Evolutionary conservation across 53 echinoderm and acorn worm species (phyloP).

Genomic region (Stichopus horrens): DNA sequence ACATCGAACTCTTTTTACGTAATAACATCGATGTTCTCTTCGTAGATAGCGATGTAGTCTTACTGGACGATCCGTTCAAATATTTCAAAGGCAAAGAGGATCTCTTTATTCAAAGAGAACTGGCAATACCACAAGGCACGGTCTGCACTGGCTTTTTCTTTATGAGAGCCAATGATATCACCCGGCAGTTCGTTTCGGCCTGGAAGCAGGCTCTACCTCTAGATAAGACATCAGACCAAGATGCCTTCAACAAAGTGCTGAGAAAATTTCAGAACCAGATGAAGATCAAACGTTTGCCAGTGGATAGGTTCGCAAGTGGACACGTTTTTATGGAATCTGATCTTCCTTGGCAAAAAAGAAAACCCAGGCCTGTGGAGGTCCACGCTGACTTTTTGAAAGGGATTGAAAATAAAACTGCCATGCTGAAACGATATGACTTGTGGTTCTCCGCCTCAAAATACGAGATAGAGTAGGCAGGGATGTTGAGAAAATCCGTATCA

Average conservation of each 20-base stretch:
- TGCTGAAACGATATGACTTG: neutral
- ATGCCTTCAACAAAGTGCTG: too few relatives aligned
- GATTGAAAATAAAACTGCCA: neutral
- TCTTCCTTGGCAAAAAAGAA: neutral
- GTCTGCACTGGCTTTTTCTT: conserved; percentile 9
- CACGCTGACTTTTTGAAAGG: neutral
- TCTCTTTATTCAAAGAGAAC: conserved; percentile 7
- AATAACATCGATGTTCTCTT: neutral
- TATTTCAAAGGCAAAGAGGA: neutral
- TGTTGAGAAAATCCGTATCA: too few relatives aligned
- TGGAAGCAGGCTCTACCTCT: neutral
- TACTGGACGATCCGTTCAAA: conserved; percentile 1
- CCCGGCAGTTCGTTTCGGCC: neutral
- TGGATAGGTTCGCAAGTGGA: neutral
- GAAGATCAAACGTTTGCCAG: neutral
- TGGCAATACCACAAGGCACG: neutral
- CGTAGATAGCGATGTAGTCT: neutral
- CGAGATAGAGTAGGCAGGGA: too few relatives aligned
- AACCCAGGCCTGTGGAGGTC: neutral
- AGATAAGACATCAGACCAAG: neutral
- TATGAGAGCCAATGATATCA: conserved; percentile 17
- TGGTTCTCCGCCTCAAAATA: too few relatives aligned
- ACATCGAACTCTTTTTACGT: neutral
- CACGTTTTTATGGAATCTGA: neutral
- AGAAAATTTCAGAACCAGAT: too few relatives aligned